Evolutionary conservation across 2,797 vertebrate genomes (phyloP), one percentile per base, ranked within the genome.

Genomic region (Amblyopsis hoosieri): DNA sequence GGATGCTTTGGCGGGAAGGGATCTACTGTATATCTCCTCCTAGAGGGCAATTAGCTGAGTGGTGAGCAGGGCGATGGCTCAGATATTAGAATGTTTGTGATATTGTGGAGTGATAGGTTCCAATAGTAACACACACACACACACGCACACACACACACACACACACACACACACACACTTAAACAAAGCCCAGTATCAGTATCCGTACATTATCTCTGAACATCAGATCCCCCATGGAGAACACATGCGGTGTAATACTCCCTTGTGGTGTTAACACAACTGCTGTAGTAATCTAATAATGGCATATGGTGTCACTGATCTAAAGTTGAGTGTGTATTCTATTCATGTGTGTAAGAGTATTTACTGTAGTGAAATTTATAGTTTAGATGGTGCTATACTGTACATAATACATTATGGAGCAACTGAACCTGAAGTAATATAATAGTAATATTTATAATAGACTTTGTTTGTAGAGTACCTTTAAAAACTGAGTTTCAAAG

Each of bases 211-310:
- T 37, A 37, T 7, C 37, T 48, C 48, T 37, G 62, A 42, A 59
- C 63, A 70, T 55, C 54, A 14, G 12, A 58, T 67, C 66, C 62
- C 56, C 46, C 46, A 13, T 12, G 2, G 54, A 75, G 75, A 72
- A 60, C 49, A 47, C 66, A 61, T 67, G 71, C 58, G 54, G 69
- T 70, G 68, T 48, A 53, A 53, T 62, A 67, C 46, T 72, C 74
- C 11, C 51, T 23, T 12, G 7, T 53, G 51, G 51, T 29, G 51
- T 53, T 23, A 53, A 53, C 17, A 4, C 17, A 58, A 67, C 8
- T 2, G 9, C 31, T 54, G 72, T 64, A 66, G 45, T 74, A 76
- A 74, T 77, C 62, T 76, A 71, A 82, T 74, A 73, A 81, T 73
- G 69, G 55, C 72, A 65, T 3, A 12, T 51, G 45, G 48, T 56